Evolutionary conservation across 2,888 invertebrate species (phyloP).

Genomic region (Cylindroiulus punctatus): DNA sequence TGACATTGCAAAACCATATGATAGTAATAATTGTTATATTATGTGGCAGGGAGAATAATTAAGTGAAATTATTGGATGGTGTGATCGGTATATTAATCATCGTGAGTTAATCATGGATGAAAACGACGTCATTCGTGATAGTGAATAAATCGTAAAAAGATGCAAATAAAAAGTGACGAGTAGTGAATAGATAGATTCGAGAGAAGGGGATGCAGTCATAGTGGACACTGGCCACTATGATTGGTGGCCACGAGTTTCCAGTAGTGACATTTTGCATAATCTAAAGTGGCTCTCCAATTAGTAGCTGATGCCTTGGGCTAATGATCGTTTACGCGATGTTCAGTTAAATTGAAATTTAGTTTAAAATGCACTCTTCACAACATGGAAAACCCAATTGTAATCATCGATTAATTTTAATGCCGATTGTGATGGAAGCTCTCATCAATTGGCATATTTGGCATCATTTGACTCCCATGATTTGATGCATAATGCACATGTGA

Average conservation of each 20-base stretch:
- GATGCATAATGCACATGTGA: no score
- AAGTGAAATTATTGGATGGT: conserved; percentile 23
- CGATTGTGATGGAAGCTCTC: no score
- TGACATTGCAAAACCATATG: neutral
- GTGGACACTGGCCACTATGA: neutral
- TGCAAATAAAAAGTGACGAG: conserved; percentile 5
- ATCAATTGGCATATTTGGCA: no score
- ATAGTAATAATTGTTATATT: conserved; percentile 37
- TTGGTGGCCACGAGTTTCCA: neutral
- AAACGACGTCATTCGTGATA: conserved; percentile 19
- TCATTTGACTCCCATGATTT: no score
- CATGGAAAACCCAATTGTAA: no score
- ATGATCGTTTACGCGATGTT: no score
- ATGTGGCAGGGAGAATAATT: neutral
- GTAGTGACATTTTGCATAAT: neutral
- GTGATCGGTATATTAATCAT: conserved; percentile 5
- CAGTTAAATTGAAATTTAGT: no score
- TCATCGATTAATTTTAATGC: no score
- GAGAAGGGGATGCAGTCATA: neutral
- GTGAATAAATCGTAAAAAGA: conserved; percentile 20
- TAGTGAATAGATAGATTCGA: neutral
- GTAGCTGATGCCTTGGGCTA: no score
- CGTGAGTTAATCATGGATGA: conserved; percentile 20
- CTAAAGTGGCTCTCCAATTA: neutral
- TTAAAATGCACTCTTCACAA: no score